Evolutionary conservation across 2,888 invertebrate species (phyloP), one percentile per base, ranked within the genome.

Genomic region (Dryadula phaetusa): DNA sequence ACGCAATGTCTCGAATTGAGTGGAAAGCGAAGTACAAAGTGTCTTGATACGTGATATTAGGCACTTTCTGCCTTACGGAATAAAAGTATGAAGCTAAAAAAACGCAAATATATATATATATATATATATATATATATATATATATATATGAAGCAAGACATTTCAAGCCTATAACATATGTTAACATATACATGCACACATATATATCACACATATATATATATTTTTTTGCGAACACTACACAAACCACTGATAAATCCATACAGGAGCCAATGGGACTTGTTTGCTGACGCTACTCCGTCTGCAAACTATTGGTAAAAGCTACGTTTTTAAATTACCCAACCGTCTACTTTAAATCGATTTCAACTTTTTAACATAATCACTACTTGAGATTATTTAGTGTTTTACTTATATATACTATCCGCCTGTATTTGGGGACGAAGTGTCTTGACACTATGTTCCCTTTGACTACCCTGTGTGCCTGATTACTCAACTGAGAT

Each of bases 241-340:
- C 80, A 73, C 64, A 78, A 73, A 68, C 72, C 78, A 74, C 87
- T 86, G 87, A 89, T 89, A 90, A 90, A 90, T 90, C 88, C 89
- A 79, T 82, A 84, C 83, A 80, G 86, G 87, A 82, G 87, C 86
- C 88, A 84, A 85, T 84, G 79, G 82, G 86, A 88, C 86, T 85
- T 87, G 88, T 88, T 88, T 90, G 89, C 89, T 84, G 89, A 88
- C 87, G 82, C 76, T 85, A 84, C 77, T 75, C 75, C 75, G 77
- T 79, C 80, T 79, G 79, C 83, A 81, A 84, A 82, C 83, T 81
- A 79, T 77, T 79, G 78, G 80, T 64, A 63, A 66, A 69, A 58
- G 73, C 79, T 77, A 81, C 82, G 82, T 81, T 84, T 85, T 85
- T 82, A 85, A 85, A 85, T 85, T 83, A 83, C 81, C 76, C 77